Evolutionary conservation across 92 coral and sea anemone species (phyloP), one percentile per base, ranked within the genome.

Genomic region (Isaurus tuberculatus): DNA sequence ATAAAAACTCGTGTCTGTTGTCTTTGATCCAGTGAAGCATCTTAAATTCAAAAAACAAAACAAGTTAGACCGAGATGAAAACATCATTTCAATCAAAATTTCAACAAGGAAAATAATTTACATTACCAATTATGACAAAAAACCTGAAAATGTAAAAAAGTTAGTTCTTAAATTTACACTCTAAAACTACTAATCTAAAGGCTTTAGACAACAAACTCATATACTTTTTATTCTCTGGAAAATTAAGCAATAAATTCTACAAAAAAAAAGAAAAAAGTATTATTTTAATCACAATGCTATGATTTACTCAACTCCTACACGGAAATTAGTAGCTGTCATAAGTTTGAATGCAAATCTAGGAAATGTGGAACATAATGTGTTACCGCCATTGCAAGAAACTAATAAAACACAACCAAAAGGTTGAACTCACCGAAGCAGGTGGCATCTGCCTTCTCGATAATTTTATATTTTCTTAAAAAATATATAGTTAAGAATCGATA

Each of bases 11-110:
- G 75, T 92, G 94, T 55, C 95, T 91, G 90, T 93, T 97, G 73
- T 97, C 99, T 65, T 88, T 89, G 64, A 94, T 92, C 99, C 99
- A 97, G 79, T 88, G 65, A 78, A 94, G 89, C 99, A 97, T 97
- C 99, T 97, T 91, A 66, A 88, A 84, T 46, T 46, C 46, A 81
- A 70, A 40, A 71, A 49, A 32, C 17, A 81, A 68, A 66, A 66
- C 77, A 80, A 65, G 65, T 70, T 65, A 80, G 64, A 80, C 53
- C 29, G 27, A 75, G 29, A 60, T 19, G 23, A 70, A 66, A 66
- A 80, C 85, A 80, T 34, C 51, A 31, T 22, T 46, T 33, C 58
- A 19, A 65, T 37, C 30, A 27, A 8, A 66, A 66, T 48, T 66
- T 66, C 32, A 70, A 30, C 34, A n/a, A 32, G 74, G 5, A 27